Conservation (phyloP, 2,888 invertebrate species). For the Loripinus fragilis region DNA sequence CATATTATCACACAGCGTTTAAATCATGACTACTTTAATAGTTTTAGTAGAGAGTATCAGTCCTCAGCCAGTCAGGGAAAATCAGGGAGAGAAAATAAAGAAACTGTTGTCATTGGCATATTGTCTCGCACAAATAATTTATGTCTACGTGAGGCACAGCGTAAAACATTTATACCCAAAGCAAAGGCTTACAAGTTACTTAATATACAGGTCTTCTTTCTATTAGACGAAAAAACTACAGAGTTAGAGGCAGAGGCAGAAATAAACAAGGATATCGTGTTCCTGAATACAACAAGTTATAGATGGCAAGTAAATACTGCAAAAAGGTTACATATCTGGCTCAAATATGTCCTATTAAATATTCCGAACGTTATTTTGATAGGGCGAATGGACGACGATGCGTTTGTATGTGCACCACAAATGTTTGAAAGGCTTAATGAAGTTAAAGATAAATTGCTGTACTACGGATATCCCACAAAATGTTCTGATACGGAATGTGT, state of each 20-base stretch:
- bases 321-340: background rate
- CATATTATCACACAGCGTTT: too few species aligned
- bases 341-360: background rate
- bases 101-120: background rate
- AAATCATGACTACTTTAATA: too few species aligned
- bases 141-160: background rate
- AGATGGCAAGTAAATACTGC: background rate
- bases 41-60: too few species aligned
- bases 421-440: slow-evolving; percentile 5
- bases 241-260: background rate
- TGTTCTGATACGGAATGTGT: background rate
- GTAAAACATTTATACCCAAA: too few species aligned
- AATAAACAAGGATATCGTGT: background rate
- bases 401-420: too few species aligned
- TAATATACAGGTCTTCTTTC: background rate
- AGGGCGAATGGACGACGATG: background rate
- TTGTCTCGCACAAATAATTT: background rate
- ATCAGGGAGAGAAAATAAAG: too few species aligned
- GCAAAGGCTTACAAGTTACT: too few species aligned
- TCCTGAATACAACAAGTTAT: background rate
- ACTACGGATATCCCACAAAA: background rate
- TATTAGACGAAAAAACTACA: background rate
- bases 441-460: background rate
- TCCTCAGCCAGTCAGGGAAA: too few species aligned
- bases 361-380: background rate